Evolutionary conservation across 2,113 vertebrate genomes (phyloP), one percentile per base, ranked within the genome.

Genomic region (Oceanodroma tethys): DNA sequence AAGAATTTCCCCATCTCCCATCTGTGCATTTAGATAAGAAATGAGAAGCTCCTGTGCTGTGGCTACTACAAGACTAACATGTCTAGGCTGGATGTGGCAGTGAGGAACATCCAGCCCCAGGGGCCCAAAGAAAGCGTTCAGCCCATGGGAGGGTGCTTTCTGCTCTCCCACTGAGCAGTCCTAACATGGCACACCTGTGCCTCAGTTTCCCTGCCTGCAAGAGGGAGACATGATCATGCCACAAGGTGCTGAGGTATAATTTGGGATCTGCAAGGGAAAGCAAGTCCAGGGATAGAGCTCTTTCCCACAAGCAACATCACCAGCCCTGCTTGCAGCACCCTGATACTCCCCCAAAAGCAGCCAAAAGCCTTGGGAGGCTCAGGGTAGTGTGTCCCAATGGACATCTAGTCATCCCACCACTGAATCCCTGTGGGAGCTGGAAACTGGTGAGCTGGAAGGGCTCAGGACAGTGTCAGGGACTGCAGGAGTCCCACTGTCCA

Each of bases 51-150:
- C 50, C 56, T 32, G 32, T 45, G 42, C 38, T 43, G 38, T 0
- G 1, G n/a, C 53, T 70, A 13, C 52, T 47, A 3, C 18, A 36
- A 22, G 50, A 55, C 53, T 52, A 53, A 10, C 7, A 3, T 0
- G 0, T 21, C 32, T 6, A 9, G 23, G 82, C 38, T 60, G 60
- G 52, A 22, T 18, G n/a, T 29, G 72, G 50, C 36, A 59, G 23
- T 16, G 65, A 48, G 32, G 59, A 82, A 6, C 34, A 63, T 11
- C n/a, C 32, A 74, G 40, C 12, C 20, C 23, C 6, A 7, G 38
- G 36, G 30, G 4, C 2, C n/a, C 0, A 0, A 56, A 42, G 36
- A 63, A 81, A 47, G 8, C 0, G 1, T 21, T 21, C 43, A 40
- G 48, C 27, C 26, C 14, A 0, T 56, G 29, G 50, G 20, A 48